Evolutionary conservation across 1,140 invertebrate species (phyloP), one percentile per base, ranked within the genome.

Genomic region (Colletes gigas): DNA sequence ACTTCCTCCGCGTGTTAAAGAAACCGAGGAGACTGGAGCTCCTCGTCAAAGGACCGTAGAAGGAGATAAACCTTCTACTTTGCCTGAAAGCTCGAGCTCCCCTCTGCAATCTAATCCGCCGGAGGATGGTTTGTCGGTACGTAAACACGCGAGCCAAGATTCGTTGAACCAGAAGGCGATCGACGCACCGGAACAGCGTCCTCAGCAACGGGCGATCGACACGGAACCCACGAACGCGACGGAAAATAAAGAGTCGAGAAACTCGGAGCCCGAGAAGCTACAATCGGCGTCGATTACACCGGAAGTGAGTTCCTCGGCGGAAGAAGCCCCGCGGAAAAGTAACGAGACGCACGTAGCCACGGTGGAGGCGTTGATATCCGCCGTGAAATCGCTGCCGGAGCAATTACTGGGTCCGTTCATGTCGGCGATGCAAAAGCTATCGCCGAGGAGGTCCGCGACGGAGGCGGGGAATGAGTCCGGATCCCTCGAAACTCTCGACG

Each of bases 311-410:
- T 10, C 19, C 17, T 41, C 41, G 10, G 3, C 8, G 5, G n/a
- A 54, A 50, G 14, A 71, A 60, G 44, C 19, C 12, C 1, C 41
- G 8, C 44, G 30, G 8, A 60, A 76, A 30, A 68, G 77, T 1
- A 54, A 66, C 52, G 75, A 80, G 19, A 50, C 84, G 17, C 84
- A 79, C 9, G 57, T 60, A 39, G 80, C 77, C 21, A 78, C 91
- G 21, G 86, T 93, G 41, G 88, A 93, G 9, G 88, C 91, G 74
- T 83, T 93, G 17, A 80, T 93, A 71, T 88, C 89, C 10, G 90
- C 89, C 0, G 88, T 93, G 81, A 93, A 86, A 85, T 91, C 89
- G 65, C 66, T 93, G 54, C 92, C 93, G 3, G 91, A 92, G 68
- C 90, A 92, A 80, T 81, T 93, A 55, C 69, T 92, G 12, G 89